Evolutionary conservation across 2,888 invertebrate genomes (phyloP).

Genomic region (Coleophora deauratella): DNA sequence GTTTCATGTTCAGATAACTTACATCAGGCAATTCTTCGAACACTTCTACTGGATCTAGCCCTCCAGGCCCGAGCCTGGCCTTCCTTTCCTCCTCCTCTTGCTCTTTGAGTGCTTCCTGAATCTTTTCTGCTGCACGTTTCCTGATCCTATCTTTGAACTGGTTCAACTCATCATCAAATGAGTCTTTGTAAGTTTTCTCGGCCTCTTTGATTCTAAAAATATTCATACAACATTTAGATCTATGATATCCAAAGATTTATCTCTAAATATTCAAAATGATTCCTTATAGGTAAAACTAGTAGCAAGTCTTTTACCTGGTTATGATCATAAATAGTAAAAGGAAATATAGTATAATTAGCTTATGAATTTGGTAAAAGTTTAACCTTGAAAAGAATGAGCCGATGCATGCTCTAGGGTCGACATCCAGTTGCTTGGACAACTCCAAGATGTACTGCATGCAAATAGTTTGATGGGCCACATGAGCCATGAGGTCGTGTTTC

Average conservation of each 20-base stretch:
- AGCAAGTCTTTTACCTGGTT: too few relatives aligned
- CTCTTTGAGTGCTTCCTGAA: slow-evolving; percentile 89
- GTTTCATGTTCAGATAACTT: slow-evolving; percentile 24
- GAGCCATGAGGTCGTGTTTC: slow-evolving; percentile 95
- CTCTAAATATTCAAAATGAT: too few relatives aligned
- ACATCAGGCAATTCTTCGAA: slow-evolving; percentile 94
- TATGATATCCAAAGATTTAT: too few relatives aligned
- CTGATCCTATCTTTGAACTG: slow-evolving; percentile 92
- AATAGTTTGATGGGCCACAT: slow-evolving; percentile 98
- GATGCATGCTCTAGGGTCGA: slow-evolving; percentile 93
- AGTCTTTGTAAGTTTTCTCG: slow-evolving; percentile 92
- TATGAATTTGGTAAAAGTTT: slow-evolving; percentile 7
- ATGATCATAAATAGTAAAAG: too few relatives aligned
- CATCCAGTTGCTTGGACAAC: slow-evolving; percentile 92
- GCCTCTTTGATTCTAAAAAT: slow-evolving; percentile 88
- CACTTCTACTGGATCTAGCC: slow-evolving; percentile 97
- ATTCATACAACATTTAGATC: too few relatives aligned
- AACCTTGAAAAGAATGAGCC: slow-evolving; percentile 87
- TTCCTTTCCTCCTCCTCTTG: slow-evolving; percentile 90
- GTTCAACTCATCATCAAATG: slow-evolving; percentile 93
- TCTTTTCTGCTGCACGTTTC: slow-evolving; percentile 87
- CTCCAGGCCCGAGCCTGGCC: slow-evolving; percentile 95
- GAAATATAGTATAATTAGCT: too few relatives aligned
- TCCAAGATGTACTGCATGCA: slow-evolving; percentile 99
- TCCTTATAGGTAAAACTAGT: too few relatives aligned